These are phyloP conservation scores for Acanthiza pusilla DNA, from an alignment of 2,797 vertebrate species.

Conservation along the genomic window DNA sequence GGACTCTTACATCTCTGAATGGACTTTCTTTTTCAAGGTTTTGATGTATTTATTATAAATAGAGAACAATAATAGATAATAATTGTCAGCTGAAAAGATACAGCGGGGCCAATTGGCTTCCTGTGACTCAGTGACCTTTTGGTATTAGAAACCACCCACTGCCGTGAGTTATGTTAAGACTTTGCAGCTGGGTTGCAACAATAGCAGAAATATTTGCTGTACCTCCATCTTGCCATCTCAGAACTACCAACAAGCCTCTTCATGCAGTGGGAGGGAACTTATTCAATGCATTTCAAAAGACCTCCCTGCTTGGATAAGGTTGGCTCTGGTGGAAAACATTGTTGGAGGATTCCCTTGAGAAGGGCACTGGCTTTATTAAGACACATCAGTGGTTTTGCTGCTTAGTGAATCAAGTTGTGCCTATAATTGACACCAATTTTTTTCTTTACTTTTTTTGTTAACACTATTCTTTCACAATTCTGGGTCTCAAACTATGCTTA, in stretches of 20 bases:
- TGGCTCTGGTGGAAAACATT: neutral
- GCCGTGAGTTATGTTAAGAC: neutral
- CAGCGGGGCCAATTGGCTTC: neutral
- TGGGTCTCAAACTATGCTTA: neutral
- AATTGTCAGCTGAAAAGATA: neutral
- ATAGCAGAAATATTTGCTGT: neutral
- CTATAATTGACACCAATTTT: neutral
- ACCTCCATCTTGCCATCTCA: neutral
- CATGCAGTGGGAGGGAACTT: neutral
- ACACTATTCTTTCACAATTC: neutral
- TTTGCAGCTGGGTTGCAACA: neutral
- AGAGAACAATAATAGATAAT: neutral
- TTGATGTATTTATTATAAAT: neutral
- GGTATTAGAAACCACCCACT: neutral
- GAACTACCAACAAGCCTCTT: neutral
- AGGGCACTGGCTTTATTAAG: neutral
- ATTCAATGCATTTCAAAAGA: neutral
- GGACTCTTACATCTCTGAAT: neutral
- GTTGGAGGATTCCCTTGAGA: neutral
- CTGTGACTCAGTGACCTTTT: neutral
- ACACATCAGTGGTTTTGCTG: neutral
- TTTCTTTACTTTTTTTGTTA: neutral
- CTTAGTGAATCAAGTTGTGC: neutral
- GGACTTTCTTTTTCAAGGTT: neutral
- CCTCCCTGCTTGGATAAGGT: neutral